These are phyloP conservation scores for Orycteropus afer DNA, from an alignment of 2,113 vertebrate genomes.

Conservation along the genomic window DNA sequence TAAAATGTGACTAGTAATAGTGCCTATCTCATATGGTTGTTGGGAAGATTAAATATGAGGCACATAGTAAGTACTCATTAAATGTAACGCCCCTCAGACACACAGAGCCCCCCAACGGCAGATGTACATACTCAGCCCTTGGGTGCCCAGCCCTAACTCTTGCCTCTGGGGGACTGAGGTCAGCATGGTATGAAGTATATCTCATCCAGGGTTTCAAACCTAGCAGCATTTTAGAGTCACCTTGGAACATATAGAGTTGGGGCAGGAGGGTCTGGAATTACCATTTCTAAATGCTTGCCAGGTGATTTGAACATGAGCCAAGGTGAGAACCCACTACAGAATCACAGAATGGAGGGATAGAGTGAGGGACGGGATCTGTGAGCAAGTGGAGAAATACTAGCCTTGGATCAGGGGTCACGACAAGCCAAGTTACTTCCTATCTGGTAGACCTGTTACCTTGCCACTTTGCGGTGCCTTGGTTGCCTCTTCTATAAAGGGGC, in stretches of 20 bases:
- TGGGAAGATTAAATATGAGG: background rate
- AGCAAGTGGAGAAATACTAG: background rate
- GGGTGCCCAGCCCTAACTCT: background rate
- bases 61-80: background rate
- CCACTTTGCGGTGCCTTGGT: background rate
- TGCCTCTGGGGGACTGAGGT: background rate
- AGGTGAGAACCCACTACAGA: background rate
- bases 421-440: background rate
- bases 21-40: background rate
- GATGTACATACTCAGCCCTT: background rate
- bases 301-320: background rate
- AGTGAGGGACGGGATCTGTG: background rate
- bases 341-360: background rate
- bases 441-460: background rate
- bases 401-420: background rate
- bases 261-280: background rate
- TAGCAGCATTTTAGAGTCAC: background rate
- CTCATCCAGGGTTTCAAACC: background rate
- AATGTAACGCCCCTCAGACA: background rate
- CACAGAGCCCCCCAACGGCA: background rate
- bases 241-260: background rate
- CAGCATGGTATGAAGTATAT: background rate
- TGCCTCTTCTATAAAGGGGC: background rate
- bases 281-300: background rate
- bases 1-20: conserved; percentile 30